These are phyloP conservation scores for Gobius niger DNA, from an alignment of 2,113 vertebrate genomes.

Conservation along the genomic window DNA sequence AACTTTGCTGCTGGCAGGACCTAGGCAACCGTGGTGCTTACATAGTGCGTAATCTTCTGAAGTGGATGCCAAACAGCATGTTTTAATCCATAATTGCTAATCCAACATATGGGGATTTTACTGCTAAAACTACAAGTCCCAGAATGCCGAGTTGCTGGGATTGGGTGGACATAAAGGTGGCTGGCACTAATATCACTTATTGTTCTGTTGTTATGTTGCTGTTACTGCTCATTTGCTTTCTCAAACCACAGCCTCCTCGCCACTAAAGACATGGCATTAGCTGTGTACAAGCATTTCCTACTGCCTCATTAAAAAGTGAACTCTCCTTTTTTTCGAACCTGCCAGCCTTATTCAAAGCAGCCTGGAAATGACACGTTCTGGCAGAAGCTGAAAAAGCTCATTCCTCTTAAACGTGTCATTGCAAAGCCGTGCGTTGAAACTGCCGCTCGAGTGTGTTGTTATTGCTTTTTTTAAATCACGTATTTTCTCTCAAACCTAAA, in stretches of 20 bases:
- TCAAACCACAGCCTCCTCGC: background rate
- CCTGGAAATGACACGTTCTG: constrained; percentile 18
- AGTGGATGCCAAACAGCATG: no score
- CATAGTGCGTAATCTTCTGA: no score
- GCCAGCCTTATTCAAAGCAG: background rate
- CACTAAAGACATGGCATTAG: background rate
- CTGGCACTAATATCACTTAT: background rate
- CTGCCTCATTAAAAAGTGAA: constrained; percentile 9
- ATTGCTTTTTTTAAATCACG: no score
- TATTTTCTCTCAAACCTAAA: background rate
- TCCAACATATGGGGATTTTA: no score
- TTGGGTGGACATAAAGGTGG: no score
- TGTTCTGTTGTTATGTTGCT: background rate
- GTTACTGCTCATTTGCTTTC: background rate
- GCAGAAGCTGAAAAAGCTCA: constrained; percentile 4
- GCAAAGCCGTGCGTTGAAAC: constrained; percentile 7
- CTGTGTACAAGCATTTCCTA: constrained; percentile 1
- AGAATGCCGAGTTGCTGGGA: no score
- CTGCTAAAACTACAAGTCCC: no score
- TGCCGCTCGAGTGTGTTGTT: constrained; percentile 13
- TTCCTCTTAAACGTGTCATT: constrained; percentile 8
- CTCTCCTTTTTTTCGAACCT: background rate
- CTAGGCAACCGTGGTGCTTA: no score
- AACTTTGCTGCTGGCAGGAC: no score
- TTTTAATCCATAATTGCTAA: no score